phyloP scores from a whole-genome alignment of 2,888 invertebrate genomes.

The Lasioglossum vierecki region DNA sequence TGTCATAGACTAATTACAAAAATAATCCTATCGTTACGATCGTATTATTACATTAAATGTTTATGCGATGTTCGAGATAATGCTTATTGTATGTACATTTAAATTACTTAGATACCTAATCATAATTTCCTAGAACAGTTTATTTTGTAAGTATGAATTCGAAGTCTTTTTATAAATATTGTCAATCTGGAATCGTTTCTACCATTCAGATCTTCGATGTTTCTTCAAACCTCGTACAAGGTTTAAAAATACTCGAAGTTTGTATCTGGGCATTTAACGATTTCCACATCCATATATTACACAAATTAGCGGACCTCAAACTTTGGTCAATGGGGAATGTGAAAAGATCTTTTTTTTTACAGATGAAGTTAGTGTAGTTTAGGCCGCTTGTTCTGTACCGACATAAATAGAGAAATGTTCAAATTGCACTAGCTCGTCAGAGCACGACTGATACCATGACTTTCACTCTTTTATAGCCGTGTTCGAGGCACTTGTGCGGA shows the following conservation, averaged over 20 bases:
- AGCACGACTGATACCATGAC: slow-evolving; percentile 28
- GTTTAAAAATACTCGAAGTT: slow-evolving; percentile 6
- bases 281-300: slow-evolving; percentile 7
- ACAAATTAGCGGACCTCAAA: slow-evolving; percentile 5
- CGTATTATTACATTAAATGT: slow-evolving; percentile 45
- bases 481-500: slow-evolving; percentile 19
- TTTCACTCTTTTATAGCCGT: slow-evolving; percentile 15
- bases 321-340: slow-evolving; percentile 1
- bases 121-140: slow-evolving; percentile 19
- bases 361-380: slow-evolving; percentile 24
- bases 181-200: neutral
- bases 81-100: slow-evolving; percentile 51
- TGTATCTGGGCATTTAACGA: neutral
- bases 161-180: slow-evolving; percentile 39
- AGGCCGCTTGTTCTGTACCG: slow-evolving; percentile 13
- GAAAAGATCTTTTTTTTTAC: slow-evolving; percentile 8
- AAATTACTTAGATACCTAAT: neutral
- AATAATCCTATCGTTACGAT: slow-evolving; percentile 64
- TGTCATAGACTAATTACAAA: slow-evolving; percentile 63
- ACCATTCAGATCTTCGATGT: slow-evolving; percentile 3
- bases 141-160: slow-evolving; percentile 19
- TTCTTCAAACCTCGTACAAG: slow-evolving; percentile 8
- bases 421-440: slow-evolving; percentile 67
- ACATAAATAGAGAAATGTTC: slow-evolving; percentile 45
- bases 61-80: slow-evolving; percentile 33